Conservation (phyloP, 2,888 invertebrate species). For the Melipona beecheii region DNA sequence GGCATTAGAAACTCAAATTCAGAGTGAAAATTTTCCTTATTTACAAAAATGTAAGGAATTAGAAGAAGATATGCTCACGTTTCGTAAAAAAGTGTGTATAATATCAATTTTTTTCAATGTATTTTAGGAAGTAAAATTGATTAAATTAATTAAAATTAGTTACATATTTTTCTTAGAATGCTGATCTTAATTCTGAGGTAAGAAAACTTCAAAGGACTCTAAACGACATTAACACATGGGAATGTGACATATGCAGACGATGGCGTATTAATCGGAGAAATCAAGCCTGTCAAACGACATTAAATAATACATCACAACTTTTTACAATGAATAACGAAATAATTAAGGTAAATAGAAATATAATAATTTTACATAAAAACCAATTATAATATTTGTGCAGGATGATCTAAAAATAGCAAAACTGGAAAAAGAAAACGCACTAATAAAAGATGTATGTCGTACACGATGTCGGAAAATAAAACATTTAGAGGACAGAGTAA, state of each 20-base stretch:
- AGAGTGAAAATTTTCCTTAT: conserved; percentile 76
- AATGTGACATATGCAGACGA: conserved; percentile 72
- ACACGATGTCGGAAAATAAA: conserved; percentile 82
- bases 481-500: conserved; percentile 68
- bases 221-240: conserved; percentile 63
- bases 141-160: neutral
- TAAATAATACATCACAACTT: conserved; percentile 61
- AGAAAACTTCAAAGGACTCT: conserved; percentile 68
- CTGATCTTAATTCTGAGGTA: conserved; percentile 61
- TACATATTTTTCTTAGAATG: conserved; percentile 42
- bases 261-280: conserved; percentile 71
- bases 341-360: conserved; percentile 71
- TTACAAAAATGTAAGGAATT: conserved; percentile 77
- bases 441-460: conserved; percentile 84
- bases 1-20: conserved; percentile 77
- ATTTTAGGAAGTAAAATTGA: neutral
- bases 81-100: conserved; percentile 53
- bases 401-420: conserved; percentile 81
- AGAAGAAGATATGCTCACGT: conserved; percentile 69
- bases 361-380: neutral
- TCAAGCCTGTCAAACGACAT: conserved; percentile 73
- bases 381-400: conserved; percentile 28
- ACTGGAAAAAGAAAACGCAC: conserved; percentile 85
- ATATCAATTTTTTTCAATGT: neutral
- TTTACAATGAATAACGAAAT: conserved; percentile 72